Conservation (phyloP, 2,797 vertebrate genomes). For the Epinephelus malabaricus region DNA sequence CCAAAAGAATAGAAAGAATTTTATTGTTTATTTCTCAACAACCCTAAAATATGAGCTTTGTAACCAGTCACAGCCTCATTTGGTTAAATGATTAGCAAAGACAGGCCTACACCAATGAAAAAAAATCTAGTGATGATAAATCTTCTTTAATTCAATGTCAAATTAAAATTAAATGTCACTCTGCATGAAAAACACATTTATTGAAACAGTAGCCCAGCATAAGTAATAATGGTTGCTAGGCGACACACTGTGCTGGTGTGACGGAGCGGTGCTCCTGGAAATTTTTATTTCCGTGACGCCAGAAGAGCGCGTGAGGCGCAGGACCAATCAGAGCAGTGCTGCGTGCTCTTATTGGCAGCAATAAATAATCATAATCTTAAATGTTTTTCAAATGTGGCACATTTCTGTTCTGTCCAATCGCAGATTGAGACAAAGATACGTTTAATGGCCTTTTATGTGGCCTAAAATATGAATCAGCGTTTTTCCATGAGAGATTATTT, state of each 20-base stretch:
- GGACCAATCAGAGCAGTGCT: constrained; percentile 45
- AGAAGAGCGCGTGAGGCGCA: not conserved
- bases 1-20: too few species aligned
- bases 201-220: not conserved
- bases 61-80: too few species aligned
- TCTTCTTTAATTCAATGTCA: not conserved
- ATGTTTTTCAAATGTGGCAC: not conserved
- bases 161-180: constrained; percentile 19
- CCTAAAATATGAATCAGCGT: not conserved
- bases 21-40: too few species aligned
- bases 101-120: not conserved
- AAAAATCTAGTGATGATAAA: not conserved
- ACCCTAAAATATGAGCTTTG: too few species aligned
- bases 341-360: too few species aligned
- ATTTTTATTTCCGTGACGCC: constrained; percentile 46
- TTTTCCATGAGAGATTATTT: not conserved
- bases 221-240: constrained; percentile 53
- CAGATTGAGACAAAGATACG: not conserved
- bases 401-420: not conserved
- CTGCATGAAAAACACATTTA: not conserved
- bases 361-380: not conserved
- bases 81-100: not conserved
- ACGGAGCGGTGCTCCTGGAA: constrained; percentile 13
- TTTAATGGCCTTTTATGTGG: not conserved
- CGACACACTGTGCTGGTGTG: constrained; percentile 14